Evolutionary conservation across 2,797 vertebrate species (phyloP).

Genomic region (Gymnothorax javanicus): DNA sequence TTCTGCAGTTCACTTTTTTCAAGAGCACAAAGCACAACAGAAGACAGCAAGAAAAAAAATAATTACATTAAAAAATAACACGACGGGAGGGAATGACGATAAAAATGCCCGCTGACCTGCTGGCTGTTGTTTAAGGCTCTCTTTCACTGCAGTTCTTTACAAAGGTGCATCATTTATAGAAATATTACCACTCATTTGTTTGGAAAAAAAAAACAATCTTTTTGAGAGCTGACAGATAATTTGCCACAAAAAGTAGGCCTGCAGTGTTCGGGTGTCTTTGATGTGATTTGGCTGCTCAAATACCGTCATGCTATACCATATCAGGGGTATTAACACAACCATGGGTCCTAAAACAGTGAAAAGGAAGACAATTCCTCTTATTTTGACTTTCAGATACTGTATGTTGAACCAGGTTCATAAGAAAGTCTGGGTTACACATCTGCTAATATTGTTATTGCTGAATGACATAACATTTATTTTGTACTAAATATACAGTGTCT

Average conservation of each 20-base stretch:
- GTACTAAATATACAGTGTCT: neutral
- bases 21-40: neutral
- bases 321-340: neutral
- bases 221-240: neutral
- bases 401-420: neutral
- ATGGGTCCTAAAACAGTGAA: neutral
- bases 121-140: neutral
- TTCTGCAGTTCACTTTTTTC: neutral
- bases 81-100: neutral
- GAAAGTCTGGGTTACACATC: neutral
- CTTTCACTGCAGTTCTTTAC: too few species aligned
- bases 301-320: neutral
- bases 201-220: neutral
- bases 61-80: neutral
- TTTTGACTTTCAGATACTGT: neutral
- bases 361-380: neutral
- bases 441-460: neutral
- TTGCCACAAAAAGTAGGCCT: neutral
- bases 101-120: neutral
- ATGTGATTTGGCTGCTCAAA: neutral
- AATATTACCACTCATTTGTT: neutral
- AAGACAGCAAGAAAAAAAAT: neutral
- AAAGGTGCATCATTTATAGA: neutral
- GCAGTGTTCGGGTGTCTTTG: neutral
- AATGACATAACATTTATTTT: neutral